Base-by-base conservation (phyloP, 1,140 invertebrate genomes). In the Microplitis demolitor region DNA sequence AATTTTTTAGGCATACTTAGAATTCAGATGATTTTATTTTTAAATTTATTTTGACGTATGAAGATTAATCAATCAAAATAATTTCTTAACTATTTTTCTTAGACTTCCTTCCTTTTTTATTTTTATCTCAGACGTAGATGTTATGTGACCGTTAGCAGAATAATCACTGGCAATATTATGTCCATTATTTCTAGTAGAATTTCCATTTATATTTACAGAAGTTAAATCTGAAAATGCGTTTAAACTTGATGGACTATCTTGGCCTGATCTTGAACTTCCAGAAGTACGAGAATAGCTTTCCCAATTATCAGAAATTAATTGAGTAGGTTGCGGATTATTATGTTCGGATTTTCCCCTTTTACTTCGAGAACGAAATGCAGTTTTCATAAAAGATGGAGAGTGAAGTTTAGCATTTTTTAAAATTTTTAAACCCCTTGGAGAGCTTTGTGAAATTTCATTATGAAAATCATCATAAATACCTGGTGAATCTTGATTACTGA, bases 41-140 rank as follows among this genome's bases (percentile, higher is more conserved):
- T 39, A 8, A 39, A 39, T 39, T 39, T 39, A 39, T 39, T 39
- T 6, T 9, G 11, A 9, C 39, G 39, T 11, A 11, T 9, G 11
- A 45, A 6, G 6, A 80, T 80, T 45, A 45, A 5, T 45, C 67
- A 84, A 86, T 90, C 87, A 91, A 87, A 91, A 91, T 82, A 91
- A 87, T 86, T 91, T 91, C 78, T 88, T 91, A 77, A 91, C 87
- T 83, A 92, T 91, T 85, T 90, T 91, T 78, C 89, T 91, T 54
- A 91, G 79, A 60, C 87, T 83, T 60, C 83, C 82, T 45, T 71
- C 80, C 80, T 89, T 89, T 85, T 91, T 87, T 78, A 89, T 84
- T 84, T 90, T 81, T 79, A 81, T 85, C 74, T 60, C 83, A 73
- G 78, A 81, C 68, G 70, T 86, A 58, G 78, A 80, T 37, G 77